Percentiles rank a stretch among this genome's conserved stretches.
These are phyloP conservation scores for Pomacea canaliculata DNA, from an alignment of 2,888 invertebrate genomes.

Conservation along the genomic window DNA sequence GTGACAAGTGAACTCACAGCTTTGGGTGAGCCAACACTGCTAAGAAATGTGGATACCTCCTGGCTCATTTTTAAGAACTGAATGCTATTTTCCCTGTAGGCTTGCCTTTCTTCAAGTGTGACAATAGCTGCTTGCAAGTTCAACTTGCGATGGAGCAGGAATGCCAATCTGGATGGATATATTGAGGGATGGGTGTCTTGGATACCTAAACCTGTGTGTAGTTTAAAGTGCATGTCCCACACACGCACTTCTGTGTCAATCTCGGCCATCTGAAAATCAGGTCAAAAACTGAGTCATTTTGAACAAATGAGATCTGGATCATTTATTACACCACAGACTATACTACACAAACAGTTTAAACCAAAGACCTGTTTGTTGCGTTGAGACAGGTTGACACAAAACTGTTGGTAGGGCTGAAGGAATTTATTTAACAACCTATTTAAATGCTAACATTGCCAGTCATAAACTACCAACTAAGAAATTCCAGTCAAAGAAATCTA, in stretches of 20 bases:
- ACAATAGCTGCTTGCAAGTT: slow-evolving; percentile 38
- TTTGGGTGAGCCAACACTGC: slow-evolving; percentile 40
- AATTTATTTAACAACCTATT: too few relatives aligned
- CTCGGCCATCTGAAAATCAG: slow-evolving; percentile 41
- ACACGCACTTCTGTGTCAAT: slow-evolving; percentile 48
- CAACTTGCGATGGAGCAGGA: slow-evolving; percentile 40
- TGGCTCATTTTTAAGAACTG: slow-evolving; percentile 50
- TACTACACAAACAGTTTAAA: too few relatives aligned
- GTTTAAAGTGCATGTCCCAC: slow-evolving; percentile 39
- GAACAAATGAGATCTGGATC: too few relatives aligned
- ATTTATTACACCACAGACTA: too few relatives aligned
- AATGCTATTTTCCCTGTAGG: slow-evolving; percentile 54
- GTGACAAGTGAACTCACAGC: slow-evolving; percentile 40
- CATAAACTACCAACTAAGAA: too few relatives aligned
- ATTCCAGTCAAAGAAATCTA: too few relatives aligned
- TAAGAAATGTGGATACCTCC: slow-evolving; percentile 47
- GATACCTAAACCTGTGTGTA: slow-evolving; percentile 50
- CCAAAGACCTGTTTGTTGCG: too few relatives aligned
- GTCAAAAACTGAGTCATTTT: too few relatives aligned
- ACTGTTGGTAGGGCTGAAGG: too few relatives aligned
- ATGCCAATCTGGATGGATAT: slow-evolving; percentile 55
- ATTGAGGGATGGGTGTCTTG: slow-evolving; percentile 34
- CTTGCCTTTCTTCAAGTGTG: slow-evolving; percentile 42
- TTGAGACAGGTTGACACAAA: too few relatives aligned
- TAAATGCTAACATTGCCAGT: too few relatives aligned